Base-by-base conservation (phyloP, 2,888 invertebrate species). In the Adelphocoris suturalis region DNA sequence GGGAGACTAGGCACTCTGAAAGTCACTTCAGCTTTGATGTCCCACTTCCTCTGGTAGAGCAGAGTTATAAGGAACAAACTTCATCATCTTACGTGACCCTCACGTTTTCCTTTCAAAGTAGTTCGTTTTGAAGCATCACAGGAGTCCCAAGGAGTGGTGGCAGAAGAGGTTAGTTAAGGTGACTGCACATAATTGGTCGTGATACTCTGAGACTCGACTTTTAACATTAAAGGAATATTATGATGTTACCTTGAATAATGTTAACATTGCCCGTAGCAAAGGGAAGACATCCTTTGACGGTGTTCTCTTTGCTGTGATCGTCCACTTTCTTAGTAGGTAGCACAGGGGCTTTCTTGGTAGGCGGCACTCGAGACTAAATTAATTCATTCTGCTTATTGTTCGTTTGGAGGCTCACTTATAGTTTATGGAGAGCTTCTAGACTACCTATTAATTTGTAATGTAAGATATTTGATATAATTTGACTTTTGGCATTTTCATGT, bases 71-170 rank as follows among this genome's bases (percentile, higher is more conserved):
- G 23, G 23, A 68, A 23, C 23, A 68, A 68, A 68, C 68, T 68
- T 68, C 68, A 68, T 68, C 68, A 68, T 68, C 68, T 68, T 68
- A 68, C 68, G 68, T 68, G 68, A 68, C 68, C 68, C 68, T 68
- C 68, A 11, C 68, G 68, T 68, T 68, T 68, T 12, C 68, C 68
- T 68, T 61, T 68, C 19, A n/a, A 23, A 68, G 68, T 68, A 68
- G 23, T 68, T 68, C 57, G 19, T 16, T 52, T 52, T 23, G 68
- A n/a, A n/a, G 57, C 19, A 57, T 68, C 23, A 23, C 68, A 19
- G 37, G 37, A 23, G 23, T 9, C 9, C 27, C n/a, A 68, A 27
- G 68, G 19, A 23, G 23, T 23, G 23, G 23, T 68, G 13, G 19
- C 61, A 61, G 23, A 23, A 27, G 27, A 68, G 68, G 68, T 68